Percentiles rank a stretch among this genome's conserved stretches.
Conservation (phyloP, 2,797 vertebrate genomes). For the Characodon lateralis region DNA sequence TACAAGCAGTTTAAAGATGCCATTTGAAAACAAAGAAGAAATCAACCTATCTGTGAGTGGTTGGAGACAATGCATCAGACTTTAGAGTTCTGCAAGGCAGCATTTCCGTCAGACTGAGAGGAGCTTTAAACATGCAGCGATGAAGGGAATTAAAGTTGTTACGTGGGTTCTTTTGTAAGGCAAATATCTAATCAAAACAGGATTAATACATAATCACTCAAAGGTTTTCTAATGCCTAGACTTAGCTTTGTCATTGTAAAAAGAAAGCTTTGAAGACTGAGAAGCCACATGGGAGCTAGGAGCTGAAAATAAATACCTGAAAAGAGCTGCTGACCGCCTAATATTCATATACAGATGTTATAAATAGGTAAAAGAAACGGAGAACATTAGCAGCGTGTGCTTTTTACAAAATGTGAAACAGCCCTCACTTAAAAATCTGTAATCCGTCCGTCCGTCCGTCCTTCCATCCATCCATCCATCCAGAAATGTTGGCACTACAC, state of each 20-base stretch:
- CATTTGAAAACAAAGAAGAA: background rate
- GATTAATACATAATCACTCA: slow-evolving; percentile 50
- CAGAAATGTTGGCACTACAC: background rate
- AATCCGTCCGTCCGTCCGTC: background rate
- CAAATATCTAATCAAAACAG: slow-evolving; percentile 48
- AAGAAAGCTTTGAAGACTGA: slow-evolving; percentile 35
- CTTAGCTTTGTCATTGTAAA: slow-evolving; percentile 13
- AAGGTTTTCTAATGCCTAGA: slow-evolving; percentile 32
- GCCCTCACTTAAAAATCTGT: background rate
- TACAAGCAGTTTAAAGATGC: background rate
- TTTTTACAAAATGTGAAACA: background rate
- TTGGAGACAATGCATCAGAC: background rate
- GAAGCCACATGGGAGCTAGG: slow-evolving; percentile 22
- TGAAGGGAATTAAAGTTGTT: slow-evolving; percentile 29
- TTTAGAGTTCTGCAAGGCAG: background rate
- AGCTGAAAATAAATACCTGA: background rate
- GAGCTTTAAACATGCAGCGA: background rate
- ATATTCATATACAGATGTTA: background rate
- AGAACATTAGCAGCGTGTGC: background rate
- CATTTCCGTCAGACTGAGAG: slow-evolving; percentile 8
- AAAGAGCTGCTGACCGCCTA: background rate
- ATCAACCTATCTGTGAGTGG: background rate
- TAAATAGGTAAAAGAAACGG: background rate
- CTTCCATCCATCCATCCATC: background rate
- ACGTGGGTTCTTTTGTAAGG: slow-evolving; percentile 24